phyloP scores from a whole-genome alignment of 2,113 vertebrate genomes.

The Columbina picui region DNA sequence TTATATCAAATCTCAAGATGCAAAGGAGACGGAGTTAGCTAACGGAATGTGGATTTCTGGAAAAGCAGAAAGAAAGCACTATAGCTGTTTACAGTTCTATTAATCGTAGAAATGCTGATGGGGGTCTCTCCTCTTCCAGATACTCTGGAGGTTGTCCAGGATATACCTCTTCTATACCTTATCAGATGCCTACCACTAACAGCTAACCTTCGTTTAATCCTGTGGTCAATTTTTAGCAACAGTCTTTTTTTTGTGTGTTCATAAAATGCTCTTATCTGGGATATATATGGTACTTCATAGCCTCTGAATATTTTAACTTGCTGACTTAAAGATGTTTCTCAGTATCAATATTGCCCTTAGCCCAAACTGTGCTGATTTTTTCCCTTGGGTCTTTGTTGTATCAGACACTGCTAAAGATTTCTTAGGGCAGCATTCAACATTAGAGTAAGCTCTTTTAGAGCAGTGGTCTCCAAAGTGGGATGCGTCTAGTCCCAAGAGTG shows the following conservation, averaged over 20 bases:
- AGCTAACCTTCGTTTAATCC: background rate
- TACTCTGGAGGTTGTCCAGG: background rate
- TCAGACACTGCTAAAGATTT: background rate
- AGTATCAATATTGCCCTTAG: background rate
- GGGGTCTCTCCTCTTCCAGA: background rate
- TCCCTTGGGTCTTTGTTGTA: background rate
- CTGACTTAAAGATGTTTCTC: background rate
- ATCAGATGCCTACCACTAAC: background rate
- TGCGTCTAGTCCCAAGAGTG: rapidly evolving
- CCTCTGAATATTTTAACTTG: background rate
- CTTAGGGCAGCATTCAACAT: background rate
- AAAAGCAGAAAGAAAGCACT: background rate
- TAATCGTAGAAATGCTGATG: background rate
- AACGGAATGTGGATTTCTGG: background rate
- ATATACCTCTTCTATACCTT: background rate
- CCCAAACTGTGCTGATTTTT: background rate
- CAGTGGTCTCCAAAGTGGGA: background rate
- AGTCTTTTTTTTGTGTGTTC: background rate
- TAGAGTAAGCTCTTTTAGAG: background rate
- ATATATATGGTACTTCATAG: background rate
- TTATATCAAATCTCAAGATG: background rate
- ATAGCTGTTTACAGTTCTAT: background rate
- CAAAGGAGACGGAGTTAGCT: background rate
- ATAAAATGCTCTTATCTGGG: background rate
- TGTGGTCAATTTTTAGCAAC: background rate